A percentile compares a stretch with the other conserved stretches of the same genome.
Evolutionary conservation across 2,888 invertebrate genomes (phyloP).

Genomic region (Drosophila mimica): DNA sequence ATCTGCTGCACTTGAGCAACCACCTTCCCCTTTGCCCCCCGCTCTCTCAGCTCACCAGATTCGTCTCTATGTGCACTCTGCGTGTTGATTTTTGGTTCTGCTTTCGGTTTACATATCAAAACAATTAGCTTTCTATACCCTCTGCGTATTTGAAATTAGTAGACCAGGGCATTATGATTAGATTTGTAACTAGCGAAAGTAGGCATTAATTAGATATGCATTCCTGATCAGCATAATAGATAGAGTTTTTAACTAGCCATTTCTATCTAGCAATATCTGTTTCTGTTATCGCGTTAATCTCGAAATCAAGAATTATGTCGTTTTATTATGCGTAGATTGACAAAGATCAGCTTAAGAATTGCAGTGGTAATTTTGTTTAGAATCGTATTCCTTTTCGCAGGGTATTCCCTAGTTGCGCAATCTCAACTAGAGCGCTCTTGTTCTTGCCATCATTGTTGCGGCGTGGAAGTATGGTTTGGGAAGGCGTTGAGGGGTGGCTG

Average conservation of each 20-base stretch:
- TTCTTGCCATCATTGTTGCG: slow-evolving; percentile 14
- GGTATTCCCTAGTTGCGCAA: neutral
- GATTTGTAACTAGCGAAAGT: too few relatives aligned
- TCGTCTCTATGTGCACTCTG: slow-evolving; percentile 44
- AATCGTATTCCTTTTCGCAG: neutral
- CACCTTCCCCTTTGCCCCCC: slow-evolving; percentile 1
- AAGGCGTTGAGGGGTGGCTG: neutral
- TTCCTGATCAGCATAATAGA: neutral
- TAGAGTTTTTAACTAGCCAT: neutral
- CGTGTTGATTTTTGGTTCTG: slow-evolving; percentile 78
- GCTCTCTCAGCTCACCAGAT: neutral
- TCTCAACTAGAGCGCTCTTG: neutral
- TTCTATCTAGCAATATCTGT: neutral
- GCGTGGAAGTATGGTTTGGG: neutral
- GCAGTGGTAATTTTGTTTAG: neutral
- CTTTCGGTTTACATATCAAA: slow-evolving; percentile 77
- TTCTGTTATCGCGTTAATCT: neutral
- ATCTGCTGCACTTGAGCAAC: slow-evolving; percentile 62
- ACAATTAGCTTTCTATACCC: slow-evolving; percentile 64
- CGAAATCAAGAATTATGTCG: too few relatives aligned
- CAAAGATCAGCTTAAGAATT: neutral
- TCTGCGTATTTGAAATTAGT: neutral
- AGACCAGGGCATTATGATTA: neutral
- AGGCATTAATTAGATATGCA: neutral
- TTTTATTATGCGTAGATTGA: neutral